These are phyloP conservation scores for Euzetes globulus DNA, from an alignment of 2,888 invertebrate species.

Conservation along the genomic window DNA sequence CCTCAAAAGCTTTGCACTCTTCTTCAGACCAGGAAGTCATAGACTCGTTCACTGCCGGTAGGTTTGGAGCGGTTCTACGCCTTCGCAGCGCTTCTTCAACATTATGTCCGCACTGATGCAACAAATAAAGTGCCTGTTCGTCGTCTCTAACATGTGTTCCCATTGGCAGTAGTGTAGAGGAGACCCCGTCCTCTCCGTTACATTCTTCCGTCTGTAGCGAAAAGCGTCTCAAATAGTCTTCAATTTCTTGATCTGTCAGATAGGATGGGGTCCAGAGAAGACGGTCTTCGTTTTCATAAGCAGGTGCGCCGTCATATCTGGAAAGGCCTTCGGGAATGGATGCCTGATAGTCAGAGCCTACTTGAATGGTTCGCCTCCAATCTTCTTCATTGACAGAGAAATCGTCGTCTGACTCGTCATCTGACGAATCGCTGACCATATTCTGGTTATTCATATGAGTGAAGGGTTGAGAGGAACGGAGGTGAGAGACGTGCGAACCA, in stretches of 20 bases:
- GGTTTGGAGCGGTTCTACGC: constrained; percentile 61
- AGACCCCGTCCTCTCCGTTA: constrained; percentile 11
- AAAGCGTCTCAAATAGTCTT: constrained; percentile 29
- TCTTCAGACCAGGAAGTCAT: constrained; percentile 92
- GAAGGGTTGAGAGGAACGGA: constrained; percentile 9
- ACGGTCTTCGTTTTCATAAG: constrained; percentile 91
- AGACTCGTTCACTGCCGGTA: constrained; percentile 56
- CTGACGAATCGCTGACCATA: constrained; percentile 48
- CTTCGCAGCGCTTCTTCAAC: constrained; percentile 83
- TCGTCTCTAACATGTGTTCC: constrained; percentile 68
- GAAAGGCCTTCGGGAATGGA: constrained; percentile 83
- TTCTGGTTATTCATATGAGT: constrained; percentile 34
- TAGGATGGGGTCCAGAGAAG: constrained; percentile 82
- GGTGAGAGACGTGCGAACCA: constrained; percentile 39
- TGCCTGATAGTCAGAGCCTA: constrained; percentile 88
- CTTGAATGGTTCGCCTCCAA: constrained; percentile 51
- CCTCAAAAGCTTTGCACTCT: constrained; percentile 93
- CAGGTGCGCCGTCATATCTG: constrained; percentile 81
- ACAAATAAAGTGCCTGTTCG: constrained; percentile 67
- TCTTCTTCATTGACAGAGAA: constrained; percentile 44
- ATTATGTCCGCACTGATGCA: constrained; percentile 90
- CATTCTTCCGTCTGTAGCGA: neutral
- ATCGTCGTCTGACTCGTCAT: constrained; percentile 56
- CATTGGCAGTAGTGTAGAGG: constrained; percentile 46
- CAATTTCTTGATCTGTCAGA: constrained; percentile 53